Evolutionary conservation across 2,888 invertebrate genomes (phyloP), one percentile per base, ranked within the genome.

Genomic region (Adelognathus sp.): DNA sequence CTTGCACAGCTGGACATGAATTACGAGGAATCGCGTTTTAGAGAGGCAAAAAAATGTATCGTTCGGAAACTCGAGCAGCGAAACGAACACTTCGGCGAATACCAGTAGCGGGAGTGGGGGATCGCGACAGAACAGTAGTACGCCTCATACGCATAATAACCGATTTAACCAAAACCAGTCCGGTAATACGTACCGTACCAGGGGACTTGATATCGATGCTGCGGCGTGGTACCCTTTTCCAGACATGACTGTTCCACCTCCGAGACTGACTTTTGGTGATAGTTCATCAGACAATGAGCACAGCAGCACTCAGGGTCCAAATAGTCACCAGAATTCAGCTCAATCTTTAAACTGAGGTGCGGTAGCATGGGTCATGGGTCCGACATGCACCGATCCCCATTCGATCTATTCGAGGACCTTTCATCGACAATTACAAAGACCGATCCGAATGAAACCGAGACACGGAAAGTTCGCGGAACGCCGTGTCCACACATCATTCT

Each of bases 401-500:
- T 33, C 33, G 56, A 56, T 33, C 18, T 56, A 16, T 33, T 56
- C 18, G 56, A 33, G 33, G 56, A 56, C 4, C 56, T 56, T 33
- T 14, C 33, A 11, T 56, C 33, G 7, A 33, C 56, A 2, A 33
- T 56, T 7, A 33, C n/a, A 0, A 31, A 18, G 16, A 56, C 14
- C 0, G 31, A 54, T 14, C 6, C 3, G 6, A 9, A 18, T 4
- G 33, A 33, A 44, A 18, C 16, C 5, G 16, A 16, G 3, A 5
- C 14, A 14, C 16, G 1, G 1, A 16, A 44, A 44, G 16, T 14
- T 33, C 5, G 7, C 33, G 33, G 7, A 6, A 11, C 18, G 14
- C n/a, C n/a, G 5, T 66, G 64, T 50, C 36, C 64, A 2, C 64
- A 66, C 7, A 24, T 46, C 5, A 66, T 56, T 14, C 2, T 56